Conservation (phyloP, 2,797 vertebrate species). For the Fringilla coelebs region DNA sequence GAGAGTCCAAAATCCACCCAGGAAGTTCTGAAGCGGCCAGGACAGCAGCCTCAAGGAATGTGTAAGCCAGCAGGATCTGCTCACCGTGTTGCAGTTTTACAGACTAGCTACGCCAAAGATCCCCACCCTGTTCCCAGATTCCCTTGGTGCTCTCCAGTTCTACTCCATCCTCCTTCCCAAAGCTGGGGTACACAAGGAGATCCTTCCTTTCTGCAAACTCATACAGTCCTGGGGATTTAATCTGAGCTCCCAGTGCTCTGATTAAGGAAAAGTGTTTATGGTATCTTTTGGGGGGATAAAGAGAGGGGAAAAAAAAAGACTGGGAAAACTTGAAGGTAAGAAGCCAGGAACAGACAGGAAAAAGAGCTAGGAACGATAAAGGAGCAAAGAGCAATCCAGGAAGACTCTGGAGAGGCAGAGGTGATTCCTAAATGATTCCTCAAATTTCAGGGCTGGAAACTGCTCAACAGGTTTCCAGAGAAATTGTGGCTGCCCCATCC, state of each 20-base stretch:
- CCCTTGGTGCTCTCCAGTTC: not conserved
- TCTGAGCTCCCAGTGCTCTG: not conserved
- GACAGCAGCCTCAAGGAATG: not conserved
- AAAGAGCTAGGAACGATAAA: not conserved
- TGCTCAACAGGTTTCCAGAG: not conserved
- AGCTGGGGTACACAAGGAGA: rapidly evolving
- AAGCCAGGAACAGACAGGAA: not conserved
- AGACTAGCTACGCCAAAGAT: not conserved
- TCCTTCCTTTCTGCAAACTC: not conserved
- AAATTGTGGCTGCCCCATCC: not conserved
- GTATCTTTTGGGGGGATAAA: not conserved
- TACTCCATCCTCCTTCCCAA: not conserved
- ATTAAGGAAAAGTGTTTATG: not conserved
- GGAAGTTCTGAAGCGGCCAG: not conserved
- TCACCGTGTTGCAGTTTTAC: not conserved
- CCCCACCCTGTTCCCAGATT: not conserved
- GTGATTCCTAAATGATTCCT: not conserved
- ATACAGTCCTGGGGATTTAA: rapidly evolving
- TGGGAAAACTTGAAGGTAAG: not conserved
- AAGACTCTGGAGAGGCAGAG: not conserved
- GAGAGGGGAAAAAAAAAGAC: not conserved
- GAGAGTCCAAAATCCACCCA: not conserved
- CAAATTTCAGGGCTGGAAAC: not conserved
- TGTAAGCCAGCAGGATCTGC: not conserved
- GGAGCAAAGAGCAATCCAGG: not conserved